Evolutionary conservation across 2,888 invertebrate species (phyloP).

Genomic region (Ametastegia equiseti): DNA sequence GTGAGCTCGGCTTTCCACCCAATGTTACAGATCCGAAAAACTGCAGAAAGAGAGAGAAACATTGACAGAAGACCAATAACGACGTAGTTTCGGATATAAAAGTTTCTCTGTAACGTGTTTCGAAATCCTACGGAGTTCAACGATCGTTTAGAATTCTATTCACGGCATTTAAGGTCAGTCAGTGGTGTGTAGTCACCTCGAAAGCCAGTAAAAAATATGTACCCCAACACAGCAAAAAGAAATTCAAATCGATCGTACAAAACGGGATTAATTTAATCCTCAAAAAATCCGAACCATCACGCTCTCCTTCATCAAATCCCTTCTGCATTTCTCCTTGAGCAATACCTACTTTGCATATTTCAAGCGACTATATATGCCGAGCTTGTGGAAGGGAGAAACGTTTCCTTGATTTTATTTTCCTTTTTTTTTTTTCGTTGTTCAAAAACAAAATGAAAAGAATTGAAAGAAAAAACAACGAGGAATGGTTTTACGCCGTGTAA

Average conservation of each 20-base stretch:
- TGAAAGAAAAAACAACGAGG: neutral
- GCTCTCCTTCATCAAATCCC: neutral
- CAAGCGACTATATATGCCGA: neutral
- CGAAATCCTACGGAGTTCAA: neutral
- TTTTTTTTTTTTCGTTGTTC: neutral
- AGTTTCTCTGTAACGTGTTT: neutral
- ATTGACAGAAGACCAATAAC: constrained; percentile 6
- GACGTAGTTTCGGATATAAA: neutral
- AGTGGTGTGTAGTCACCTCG: neutral
- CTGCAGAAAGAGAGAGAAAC: neutral
- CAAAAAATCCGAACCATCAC: neutral
- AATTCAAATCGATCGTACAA: neutral
- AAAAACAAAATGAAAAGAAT: neutral
- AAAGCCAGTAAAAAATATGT: neutral
- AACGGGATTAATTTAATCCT: neutral
- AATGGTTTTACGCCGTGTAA: neutral
- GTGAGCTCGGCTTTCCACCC: neutral
- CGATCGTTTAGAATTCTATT: neutral
- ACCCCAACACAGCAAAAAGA: neutral
- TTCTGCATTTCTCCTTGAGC: neutral
- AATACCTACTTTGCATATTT: neutral
- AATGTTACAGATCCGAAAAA: neutral
- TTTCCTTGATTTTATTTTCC: neutral
- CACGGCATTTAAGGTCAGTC: neutral
- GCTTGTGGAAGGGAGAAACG: neutral